A percentile compares a stretch with the other conserved stretches of the same genome.
Conservation (phyloP, 2,113 vertebrate species). For the Pitta sordida region DNA sequence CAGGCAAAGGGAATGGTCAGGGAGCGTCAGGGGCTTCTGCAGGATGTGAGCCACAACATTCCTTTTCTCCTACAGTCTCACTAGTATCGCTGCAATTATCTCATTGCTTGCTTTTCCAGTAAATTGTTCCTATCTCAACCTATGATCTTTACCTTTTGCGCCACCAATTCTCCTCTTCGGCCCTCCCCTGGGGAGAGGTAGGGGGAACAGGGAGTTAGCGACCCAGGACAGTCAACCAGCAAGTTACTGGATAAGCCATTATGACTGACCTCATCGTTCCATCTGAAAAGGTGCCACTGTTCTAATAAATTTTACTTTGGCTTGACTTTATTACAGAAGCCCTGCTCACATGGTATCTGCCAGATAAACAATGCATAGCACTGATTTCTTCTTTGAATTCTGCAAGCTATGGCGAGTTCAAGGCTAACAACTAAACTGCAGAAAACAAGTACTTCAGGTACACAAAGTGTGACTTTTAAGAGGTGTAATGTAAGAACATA, state of each 20-base stretch:
- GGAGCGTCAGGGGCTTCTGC: fast-evolving
- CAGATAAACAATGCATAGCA: not conserved
- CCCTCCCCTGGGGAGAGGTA: fast-evolving
- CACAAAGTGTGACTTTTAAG: not conserved
- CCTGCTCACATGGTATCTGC: fast-evolving
- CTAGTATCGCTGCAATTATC: not conserved
- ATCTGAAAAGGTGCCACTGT: not conserved
- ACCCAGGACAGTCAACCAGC: not conserved
- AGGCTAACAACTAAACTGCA: not conserved
- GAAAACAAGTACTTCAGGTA: not conserved
- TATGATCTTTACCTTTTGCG: not conserved
- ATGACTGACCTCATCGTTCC: not conserved
- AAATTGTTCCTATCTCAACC: no score
- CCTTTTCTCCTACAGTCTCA: not conserved
- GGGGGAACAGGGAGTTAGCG: fast-evolving
- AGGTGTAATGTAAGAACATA: not conserved
- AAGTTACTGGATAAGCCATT: not conserved
- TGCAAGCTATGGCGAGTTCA: not conserved
- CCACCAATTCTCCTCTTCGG: not conserved
- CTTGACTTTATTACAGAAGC: not conserved
- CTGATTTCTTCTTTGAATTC: not conserved
- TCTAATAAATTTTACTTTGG: not conserved
- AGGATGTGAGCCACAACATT: not conserved
- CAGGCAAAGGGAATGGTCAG: fast-evolving
- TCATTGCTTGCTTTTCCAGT: not conserved